Evolutionary conservation across 2,797 vertebrate genomes (phyloP).

Genomic region (Gouania willdenowi): DNA sequence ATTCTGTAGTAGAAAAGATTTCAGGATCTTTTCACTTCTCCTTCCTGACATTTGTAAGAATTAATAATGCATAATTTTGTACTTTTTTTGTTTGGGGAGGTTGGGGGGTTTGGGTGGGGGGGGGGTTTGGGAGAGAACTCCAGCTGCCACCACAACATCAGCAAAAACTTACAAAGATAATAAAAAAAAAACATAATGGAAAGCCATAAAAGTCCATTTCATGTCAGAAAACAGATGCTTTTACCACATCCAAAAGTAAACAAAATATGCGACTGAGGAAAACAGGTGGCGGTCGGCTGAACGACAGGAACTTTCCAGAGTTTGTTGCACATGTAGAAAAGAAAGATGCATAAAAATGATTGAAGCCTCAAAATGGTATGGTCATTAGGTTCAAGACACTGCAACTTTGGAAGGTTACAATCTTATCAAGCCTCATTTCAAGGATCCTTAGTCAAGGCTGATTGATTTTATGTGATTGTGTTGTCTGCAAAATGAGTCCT

Average conservation of each 20-base stretch:
- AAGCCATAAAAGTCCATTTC: slow-evolving; percentile 28
- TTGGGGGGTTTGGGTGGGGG: no score
- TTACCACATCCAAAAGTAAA: slow-evolving; percentile 28
- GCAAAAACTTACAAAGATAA: slow-evolving; percentile 6
- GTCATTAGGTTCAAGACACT: slow-evolving; percentile 6
- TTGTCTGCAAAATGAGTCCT: slow-evolving; percentile 5
- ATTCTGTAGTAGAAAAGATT: slow-evolving; percentile 3
- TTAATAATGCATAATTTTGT: slow-evolving; percentile 24
- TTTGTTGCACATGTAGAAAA: not conserved
- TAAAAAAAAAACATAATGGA: slow-evolving; percentile 34
- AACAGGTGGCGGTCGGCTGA: slow-evolving; percentile 21
- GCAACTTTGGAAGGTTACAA: slow-evolving; percentile 7
- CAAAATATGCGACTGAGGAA: slow-evolving; percentile 15
- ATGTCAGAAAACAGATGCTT: slow-evolving; percentile 37
- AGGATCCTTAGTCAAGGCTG: slow-evolving; percentile 4
- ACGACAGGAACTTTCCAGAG: not conserved
- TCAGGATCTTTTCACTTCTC: slow-evolving; percentile 15
- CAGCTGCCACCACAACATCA: slow-evolving; percentile 16
- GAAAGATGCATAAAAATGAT: slow-evolving; percentile 2
- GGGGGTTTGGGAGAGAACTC: not conserved
- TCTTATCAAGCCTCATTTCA: slow-evolving; percentile 4
- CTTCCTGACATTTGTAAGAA: slow-evolving; percentile 30
- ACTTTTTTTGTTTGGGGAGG: not conserved
- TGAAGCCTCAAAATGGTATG: not conserved
- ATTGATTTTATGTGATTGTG: slow-evolving; percentile 2